phyloP scores from a whole-genome alignment of 1,140 invertebrate species.

The Drosophila ercepeae region DNA sequence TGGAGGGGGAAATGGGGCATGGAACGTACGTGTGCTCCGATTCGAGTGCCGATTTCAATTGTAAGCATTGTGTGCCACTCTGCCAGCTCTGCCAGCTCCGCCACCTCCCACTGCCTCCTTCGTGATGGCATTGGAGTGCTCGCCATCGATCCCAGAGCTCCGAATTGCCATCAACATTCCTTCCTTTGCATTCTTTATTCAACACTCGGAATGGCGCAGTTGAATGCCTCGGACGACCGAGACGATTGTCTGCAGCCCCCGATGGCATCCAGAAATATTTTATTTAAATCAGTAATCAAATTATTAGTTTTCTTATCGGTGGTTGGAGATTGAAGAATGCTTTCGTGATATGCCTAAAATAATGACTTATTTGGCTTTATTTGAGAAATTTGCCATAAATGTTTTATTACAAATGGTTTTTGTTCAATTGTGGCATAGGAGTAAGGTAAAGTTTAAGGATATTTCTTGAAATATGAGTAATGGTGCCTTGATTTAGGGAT shows the following conservation, averaged over 20 bases:
- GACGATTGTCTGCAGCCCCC: slow-evolving; percentile 5
- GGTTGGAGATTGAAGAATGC: neutral
- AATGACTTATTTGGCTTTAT: neutral
- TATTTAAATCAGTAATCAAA: neutral
- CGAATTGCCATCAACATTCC: slow-evolving; percentile 57
- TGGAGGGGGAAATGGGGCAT: slow-evolving; percentile 2
- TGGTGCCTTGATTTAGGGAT: no score
- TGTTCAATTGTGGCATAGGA: no score
- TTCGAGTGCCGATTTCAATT: slow-evolving; percentile 69
- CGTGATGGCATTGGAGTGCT: slow-evolving; percentile 31
- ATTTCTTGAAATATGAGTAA: neutral
- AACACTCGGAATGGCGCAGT: slow-evolving; percentile 57
- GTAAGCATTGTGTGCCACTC: slow-evolving; percentile 49
- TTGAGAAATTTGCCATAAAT: no score
- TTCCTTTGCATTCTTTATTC: slow-evolving; percentile 64
- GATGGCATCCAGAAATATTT: neutral
- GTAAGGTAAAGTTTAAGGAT: no score
- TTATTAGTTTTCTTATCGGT: neutral
- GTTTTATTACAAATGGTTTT: no score
- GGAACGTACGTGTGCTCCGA: neutral
- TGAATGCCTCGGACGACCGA: slow-evolving; percentile 34
- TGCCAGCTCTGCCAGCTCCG: neutral
- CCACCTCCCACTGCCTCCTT: neutral
- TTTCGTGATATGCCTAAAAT: neutral
- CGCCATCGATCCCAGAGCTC: slow-evolving; percentile 13